Conservation (phyloP, 2,113 vertebrate species). For the Erythrocercus mccallii region DNA sequence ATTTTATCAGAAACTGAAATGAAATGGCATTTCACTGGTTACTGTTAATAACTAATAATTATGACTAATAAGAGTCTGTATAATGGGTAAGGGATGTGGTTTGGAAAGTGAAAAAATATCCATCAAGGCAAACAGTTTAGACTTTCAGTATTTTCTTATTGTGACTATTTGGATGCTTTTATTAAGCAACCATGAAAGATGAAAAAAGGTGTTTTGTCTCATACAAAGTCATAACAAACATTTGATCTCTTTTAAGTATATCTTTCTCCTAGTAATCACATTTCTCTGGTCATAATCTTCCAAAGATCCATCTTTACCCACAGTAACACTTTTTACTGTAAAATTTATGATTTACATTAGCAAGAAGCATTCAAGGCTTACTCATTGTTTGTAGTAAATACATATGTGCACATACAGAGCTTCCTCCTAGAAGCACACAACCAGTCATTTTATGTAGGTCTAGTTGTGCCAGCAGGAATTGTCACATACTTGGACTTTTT, state of each 20-base stretch:
- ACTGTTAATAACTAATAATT: background rate
- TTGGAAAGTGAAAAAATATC: background rate
- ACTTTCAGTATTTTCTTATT: background rate
- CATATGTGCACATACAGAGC: background rate
- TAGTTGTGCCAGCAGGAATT: background rate
- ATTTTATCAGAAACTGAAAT: background rate
- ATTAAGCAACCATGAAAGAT: background rate
- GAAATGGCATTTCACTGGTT: background rate
- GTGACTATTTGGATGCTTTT: background rate
- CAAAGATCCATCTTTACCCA: background rate
- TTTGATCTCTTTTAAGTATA: background rate
- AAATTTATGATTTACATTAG: background rate
- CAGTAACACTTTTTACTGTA: background rate
- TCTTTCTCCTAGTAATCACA: background rate
- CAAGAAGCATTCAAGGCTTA: background rate
- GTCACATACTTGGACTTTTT: background rate
- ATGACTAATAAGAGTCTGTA: background rate
- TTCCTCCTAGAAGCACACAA: background rate
- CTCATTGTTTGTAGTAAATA: background rate
- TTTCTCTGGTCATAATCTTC: background rate
- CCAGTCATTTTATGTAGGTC: background rate
- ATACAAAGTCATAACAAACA: background rate
- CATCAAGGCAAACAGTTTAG: background rate
- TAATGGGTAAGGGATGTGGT: background rate
- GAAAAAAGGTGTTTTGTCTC: background rate